A percentile compares a stretch with the other conserved stretches of the same genome.
phyloP scores from a whole-genome alignment of 2,113 vertebrate species.

The Pantherophis guttatus region DNA sequence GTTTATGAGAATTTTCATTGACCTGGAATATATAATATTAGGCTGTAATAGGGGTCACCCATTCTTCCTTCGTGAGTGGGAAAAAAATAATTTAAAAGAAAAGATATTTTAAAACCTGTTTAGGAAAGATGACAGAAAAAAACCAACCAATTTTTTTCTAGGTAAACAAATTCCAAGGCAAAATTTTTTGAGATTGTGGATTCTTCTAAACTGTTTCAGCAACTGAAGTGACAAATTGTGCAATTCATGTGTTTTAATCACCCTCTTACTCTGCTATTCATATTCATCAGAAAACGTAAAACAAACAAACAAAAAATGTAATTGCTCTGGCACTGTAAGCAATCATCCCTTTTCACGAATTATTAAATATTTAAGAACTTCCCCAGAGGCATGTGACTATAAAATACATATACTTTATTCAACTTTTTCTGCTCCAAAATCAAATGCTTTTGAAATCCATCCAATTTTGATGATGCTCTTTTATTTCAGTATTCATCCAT shows the following conservation, averaged over 20 bases:
- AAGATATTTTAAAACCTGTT: not conserved
- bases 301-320: not conserved
- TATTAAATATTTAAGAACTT: constrained; percentile 31
- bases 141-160: not conserved
- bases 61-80: not conserved
- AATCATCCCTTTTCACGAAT: constrained; percentile 30
- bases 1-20: not conserved
- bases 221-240: not conserved
- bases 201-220: constrained; percentile 5
- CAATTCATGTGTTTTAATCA: constrained; percentile 35
- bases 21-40: not conserved
- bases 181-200: not conserved
- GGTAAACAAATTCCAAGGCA: not conserved
- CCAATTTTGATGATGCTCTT: not conserved
- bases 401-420: constrained; percentile 14
- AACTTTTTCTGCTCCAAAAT: constrained; percentile 38
- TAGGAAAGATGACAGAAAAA: not conserved
- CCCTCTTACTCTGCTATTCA: constrained; percentile 10
- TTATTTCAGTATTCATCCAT: constrained; percentile 46
- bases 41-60: not conserved
- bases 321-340: not conserved
- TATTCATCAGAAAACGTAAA: constrained; percentile 19
- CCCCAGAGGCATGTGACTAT: constrained; percentile 16
- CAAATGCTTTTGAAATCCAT: constrained; percentile 34
- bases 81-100: not conserved